Conservation (phyloP, 2,113 vertebrate species). For the Chitala chitala region DNA sequence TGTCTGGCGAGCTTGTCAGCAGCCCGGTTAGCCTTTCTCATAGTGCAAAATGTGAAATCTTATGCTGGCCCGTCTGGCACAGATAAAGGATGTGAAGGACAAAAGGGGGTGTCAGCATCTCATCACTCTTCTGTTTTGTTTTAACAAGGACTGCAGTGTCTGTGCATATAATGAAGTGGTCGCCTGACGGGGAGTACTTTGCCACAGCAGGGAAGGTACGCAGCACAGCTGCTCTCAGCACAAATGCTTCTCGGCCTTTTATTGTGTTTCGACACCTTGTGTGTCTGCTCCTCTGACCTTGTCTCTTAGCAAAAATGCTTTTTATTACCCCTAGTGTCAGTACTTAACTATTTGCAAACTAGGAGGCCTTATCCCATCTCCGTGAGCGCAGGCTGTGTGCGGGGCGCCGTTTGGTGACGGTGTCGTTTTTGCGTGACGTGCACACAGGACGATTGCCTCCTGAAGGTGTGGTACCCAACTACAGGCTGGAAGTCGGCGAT, state of each 20-base stretch:
- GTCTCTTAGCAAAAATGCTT: not conserved
- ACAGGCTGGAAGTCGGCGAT: slow-evolving; percentile 93
- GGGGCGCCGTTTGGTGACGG: not conserved
- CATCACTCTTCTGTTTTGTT: slow-evolving; percentile 26
- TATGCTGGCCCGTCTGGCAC: too few species aligned
- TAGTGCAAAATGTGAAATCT: too few species aligned
- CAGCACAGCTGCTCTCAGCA: not conserved
- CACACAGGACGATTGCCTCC: slow-evolving; percentile 86
- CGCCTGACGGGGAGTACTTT: slow-evolving; percentile 96
- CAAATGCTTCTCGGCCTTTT: not conserved
- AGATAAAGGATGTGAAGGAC: too few species aligned
- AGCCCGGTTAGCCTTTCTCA: too few species aligned
- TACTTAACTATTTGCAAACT: too few species aligned
- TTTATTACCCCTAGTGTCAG: too few species aligned
- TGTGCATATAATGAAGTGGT: slow-evolving; percentile 90
- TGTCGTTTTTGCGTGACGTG: slow-evolving; percentile 24
- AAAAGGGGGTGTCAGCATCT: too few species aligned
- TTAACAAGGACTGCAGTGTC: slow-evolving; percentile 83
- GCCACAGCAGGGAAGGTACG: slow-evolving; percentile 93
- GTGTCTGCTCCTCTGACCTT: not conserved
- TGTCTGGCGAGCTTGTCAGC: too few species aligned
- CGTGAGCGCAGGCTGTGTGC: too few species aligned
- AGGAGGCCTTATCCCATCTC: too few species aligned
- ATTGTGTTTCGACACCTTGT: not conserved
- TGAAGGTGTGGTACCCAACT: slow-evolving; percentile 97